Evolutionary conservation across 2,797 vertebrate species (phyloP), one percentile per base, ranked within the genome.

Genomic region (Chloroceryle inda): DNA sequence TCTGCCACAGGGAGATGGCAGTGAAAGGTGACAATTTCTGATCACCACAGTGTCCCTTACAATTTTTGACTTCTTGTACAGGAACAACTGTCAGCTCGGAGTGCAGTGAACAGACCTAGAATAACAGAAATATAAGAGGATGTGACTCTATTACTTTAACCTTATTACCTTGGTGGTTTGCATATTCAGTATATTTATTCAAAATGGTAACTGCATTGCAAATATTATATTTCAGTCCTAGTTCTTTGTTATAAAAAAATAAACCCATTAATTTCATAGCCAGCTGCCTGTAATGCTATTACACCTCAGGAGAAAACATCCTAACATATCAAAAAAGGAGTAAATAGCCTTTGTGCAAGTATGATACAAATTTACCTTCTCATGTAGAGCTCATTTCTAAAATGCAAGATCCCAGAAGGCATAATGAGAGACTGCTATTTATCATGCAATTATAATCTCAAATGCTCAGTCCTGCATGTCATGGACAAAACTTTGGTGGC

Each of bases 181-280:
- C 16, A 74, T 35, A 33, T 69, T 75, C 44, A 53, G 2, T 42
- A 13, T 53, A 55, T 72, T 80, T 66, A 90, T 79, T 92, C 44
- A 75, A 93, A 97, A 90, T 35, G 24, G n/a, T 50, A 85, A 77
- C 37, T 73, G 45, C 66, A 27, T 13, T 75, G 37, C 16, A 64
- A 89, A 87, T 83, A 59, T 55, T 71, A 2, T 37, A 81, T 92
- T 94, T 92, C 23, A 87, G 63, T 87, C 85, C 35, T 67, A 82
- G 58, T 29, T 35, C 86, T 95, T 88, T 83, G 35, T 85, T 95
- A 73, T 55, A 95, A 92, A 49, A 44, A 44, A 44, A 20, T 27
- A 79, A 91, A 94, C 37, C 49, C 27, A 72, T 72, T 52, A 89
- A 93, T 85, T 92, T 90, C 79, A 91, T 53, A 88, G 49, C 29